Conservation (phyloP, 2,888 invertebrate species). For the Steromphala cineraria region DNA sequence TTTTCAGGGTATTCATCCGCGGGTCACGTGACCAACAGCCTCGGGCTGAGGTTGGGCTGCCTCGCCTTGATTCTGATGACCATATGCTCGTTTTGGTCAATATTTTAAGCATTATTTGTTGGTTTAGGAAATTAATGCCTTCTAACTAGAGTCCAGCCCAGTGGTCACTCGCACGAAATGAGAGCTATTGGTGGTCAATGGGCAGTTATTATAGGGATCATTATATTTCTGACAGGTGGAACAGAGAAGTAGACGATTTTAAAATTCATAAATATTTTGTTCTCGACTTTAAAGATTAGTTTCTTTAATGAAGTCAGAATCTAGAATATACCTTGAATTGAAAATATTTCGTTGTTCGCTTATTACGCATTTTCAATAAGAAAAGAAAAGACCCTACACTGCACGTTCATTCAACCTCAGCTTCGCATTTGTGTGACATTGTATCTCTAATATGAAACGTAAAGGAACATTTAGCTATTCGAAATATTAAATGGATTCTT, state of each 20-base stretch:
- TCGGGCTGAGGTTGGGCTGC: not conserved
- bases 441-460: too few species aligned
- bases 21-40: not conserved
- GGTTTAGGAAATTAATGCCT: constrained; percentile 6
- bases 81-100: constrained; percentile 15
- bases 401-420: too few species aligned
- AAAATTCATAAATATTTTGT: too few species aligned
- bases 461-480: too few species aligned
- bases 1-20: not conserved
- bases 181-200: not conserved
- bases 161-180: not conserved
- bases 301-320: too few species aligned
- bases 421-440: too few species aligned
- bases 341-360: too few species aligned
- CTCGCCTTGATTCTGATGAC: not conserved
- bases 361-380: too few species aligned
- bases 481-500: too few species aligned
- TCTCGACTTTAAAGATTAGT: too few species aligned
- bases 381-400: too few species aligned
- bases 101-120: constrained; percentile 6
- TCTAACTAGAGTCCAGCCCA: not conserved
- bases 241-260: not conserved
- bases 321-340: too few species aligned
- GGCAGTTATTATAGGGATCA: not conserved
- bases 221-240: not conserved